Conservation (phyloP, 2,888 invertebrate genomes). For the Acanthococcus lagerstroemiae region DNA sequence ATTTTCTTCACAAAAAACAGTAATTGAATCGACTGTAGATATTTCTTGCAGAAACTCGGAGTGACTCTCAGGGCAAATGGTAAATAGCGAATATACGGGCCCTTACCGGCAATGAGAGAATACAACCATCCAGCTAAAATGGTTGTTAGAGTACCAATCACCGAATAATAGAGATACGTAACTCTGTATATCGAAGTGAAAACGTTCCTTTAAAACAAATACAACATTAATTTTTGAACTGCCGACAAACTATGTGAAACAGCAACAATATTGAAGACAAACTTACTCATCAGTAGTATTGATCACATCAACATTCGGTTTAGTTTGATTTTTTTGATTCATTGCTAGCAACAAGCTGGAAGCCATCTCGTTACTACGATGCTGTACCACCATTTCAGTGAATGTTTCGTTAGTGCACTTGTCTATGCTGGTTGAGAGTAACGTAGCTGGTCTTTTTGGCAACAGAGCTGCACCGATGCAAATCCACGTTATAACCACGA, state of each 20-base stretch:
- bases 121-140: slow-evolving; percentile 58
- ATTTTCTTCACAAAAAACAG: not conserved
- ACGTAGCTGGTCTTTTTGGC: slow-evolving; percentile 48
- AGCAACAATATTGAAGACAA: not conserved
- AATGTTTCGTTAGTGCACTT: slow-evolving; percentile 56
- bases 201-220: slow-evolving; percentile 45
- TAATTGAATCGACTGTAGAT: too few species aligned
- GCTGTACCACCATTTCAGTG: slow-evolving; percentile 43
- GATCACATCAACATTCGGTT: not conserved
- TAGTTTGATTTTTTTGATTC: not conserved
- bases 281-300: slow-evolving; percentile 2
- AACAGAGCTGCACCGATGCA: slow-evolving; percentile 59
- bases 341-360: not conserved
- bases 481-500: slow-evolving; percentile 65
- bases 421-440: slow-evolving; percentile 52
- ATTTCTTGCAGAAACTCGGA: too few species aligned
- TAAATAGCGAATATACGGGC: too few species aligned
- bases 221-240: not conserved
- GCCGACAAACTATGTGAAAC: not conserved
- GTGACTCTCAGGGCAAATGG: too few species aligned
- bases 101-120: slow-evolving; percentile 52
- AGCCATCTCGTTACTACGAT: not conserved
- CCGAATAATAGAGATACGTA: slow-evolving; percentile 80
- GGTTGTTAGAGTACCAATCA: slow-evolving; percentile 65
- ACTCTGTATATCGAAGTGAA: slow-evolving; percentile 57